Base-by-base conservation (phyloP, 2,797 vertebrate genomes). In the Psittacula derbiana region DNA sequence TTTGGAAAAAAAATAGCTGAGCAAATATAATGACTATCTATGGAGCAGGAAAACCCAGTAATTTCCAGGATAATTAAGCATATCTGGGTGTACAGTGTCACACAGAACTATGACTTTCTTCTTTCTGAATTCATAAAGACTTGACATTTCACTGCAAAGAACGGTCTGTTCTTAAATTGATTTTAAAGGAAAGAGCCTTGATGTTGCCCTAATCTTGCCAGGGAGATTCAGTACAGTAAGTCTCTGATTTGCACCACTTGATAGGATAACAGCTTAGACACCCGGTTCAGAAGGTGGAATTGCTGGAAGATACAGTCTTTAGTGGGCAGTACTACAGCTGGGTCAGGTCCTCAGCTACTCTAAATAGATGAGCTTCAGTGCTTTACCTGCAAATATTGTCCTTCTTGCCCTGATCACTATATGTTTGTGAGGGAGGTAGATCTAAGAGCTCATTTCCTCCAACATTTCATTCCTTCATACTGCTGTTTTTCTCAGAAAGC, bases 121-220 rank as follows among this genome's bases (percentile, higher is more conserved):
- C 69, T 55, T 92, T 75, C 50, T 86, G 41, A 86, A 86, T 81
- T 75, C 61, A 88, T 62, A 60, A 91, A 90, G 73, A 44, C 65
- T 46, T 73, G 55, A 89, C 64, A 88, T 76, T 76, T 96, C 67
- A 78, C 23, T 15, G 53, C 60, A 94, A 90, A 74, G 44, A 88
- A 87, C 83, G 53, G 61, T 80, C 69, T 92, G 38, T 91, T 92
- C 81, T 69, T 6, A 41, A 30, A 12, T 3, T 65, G 71, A 40
- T 72, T 69, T 78, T 80, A 79, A 88, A 88, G 53, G 46, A 90
- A 96, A 88, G 62, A 84, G 80, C 91, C 58, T 78, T 80, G 55
- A 80, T 53, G 33, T 86, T 90, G 21, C 31, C 40, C 41, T 92
- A 76, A 90, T 88, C 67, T 93, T 95, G 55, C 57, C 75, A 65